These are phyloP conservation scores for Plutella xylostella DNA, from an alignment of 2,888 invertebrate genomes.

Conservation along the genomic window DNA sequence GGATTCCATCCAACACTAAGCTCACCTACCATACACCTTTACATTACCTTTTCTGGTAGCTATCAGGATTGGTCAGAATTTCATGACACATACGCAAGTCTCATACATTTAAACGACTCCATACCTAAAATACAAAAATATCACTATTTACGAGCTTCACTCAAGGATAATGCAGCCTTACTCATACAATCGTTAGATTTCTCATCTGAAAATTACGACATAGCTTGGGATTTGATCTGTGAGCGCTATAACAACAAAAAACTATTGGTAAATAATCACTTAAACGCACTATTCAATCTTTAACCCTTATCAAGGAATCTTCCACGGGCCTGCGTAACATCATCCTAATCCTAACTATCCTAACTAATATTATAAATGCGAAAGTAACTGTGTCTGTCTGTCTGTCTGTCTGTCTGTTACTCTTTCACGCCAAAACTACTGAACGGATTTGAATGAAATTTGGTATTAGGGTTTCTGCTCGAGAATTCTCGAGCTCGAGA, in stretches of 20 bases:
- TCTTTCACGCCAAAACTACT: no score
- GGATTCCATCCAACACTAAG: slow-evolving; percentile 10
- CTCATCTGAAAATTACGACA: slow-evolving; percentile 3
- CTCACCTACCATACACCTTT: slow-evolving; percentile 12
- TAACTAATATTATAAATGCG: no score
- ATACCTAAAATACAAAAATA: slow-evolving; percentile 7
- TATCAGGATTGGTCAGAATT: no score
- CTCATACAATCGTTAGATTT: slow-evolving; percentile 6
- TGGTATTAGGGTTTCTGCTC: no score
- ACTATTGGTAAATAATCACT: not conserved
- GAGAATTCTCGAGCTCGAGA: no score
- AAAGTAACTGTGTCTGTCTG: no score
- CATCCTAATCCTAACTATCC: no score
- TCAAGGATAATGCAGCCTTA: slow-evolving; percentile 3
- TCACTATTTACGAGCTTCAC: slow-evolving; percentile 3
- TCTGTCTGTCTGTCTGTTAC: no score
- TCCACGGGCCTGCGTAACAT: no score
- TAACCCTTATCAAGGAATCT: no score
- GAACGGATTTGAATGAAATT: no score
- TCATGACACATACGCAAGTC: no score
- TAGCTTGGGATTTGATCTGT: slow-evolving; percentile 7
- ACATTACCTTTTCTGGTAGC: slow-evolving; percentile 4
- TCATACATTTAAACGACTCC: slow-evolving; percentile 1
- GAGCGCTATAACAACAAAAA: slow-evolving; percentile 4
- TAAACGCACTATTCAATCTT: not conserved